Evolutionary conservation across 1,140 invertebrate genomes (phyloP), one percentile per base, ranked within the genome.

Genomic region (Metaphire vulgaris): DNA sequence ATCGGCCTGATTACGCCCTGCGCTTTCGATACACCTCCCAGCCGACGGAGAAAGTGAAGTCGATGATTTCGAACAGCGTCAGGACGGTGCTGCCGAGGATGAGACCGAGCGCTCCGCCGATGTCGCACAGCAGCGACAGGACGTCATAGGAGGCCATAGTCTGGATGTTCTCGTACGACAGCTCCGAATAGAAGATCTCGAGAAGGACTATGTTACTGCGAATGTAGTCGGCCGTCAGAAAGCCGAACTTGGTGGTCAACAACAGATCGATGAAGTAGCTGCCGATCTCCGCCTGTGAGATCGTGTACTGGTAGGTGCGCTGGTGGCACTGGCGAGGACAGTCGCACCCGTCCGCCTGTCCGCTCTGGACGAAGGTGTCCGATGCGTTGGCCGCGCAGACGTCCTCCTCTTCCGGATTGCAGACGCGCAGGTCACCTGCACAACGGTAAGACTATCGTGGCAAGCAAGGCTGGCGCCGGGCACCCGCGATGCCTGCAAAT

Each of bases 121-220:
- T 81, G 78, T 83, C 82, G 70, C 82, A 83, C 15, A 83, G 78
- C 14, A 83, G 77, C 21, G 82, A 77, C 32, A 83, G 79, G 2
- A 78, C 69, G 16, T 71, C 76, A 76, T 83, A 83, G n/a, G 79
- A 79, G 29, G 81, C 76, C 32, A 79, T 76, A 68, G 83, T 80
- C 30, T 77, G 78, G 1, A 82, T 80, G 41, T 82, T 79, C 65
- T 81, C 79, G 70, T 79, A 81, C 2, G 78, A 79, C n/a, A 83
- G 77, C 69, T 83, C 82, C 80, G 69, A 71, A n/a, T 34, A 41
- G 72, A 56, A 73, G 28, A 73, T 30, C 41, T 34, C 26, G 16
- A 73, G 41, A 1, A 41, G n/a, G 34, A 73, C 41, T 14, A 26
- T 41, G 34, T 73, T 73, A 1, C 34, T 26, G 21, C 14, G 32